Percentiles rank a stretch among this genome's conserved stretches.
Evolutionary conservation across 2,113 vertebrate species (phyloP).

Genomic region (Hyaena hyaena): DNA sequence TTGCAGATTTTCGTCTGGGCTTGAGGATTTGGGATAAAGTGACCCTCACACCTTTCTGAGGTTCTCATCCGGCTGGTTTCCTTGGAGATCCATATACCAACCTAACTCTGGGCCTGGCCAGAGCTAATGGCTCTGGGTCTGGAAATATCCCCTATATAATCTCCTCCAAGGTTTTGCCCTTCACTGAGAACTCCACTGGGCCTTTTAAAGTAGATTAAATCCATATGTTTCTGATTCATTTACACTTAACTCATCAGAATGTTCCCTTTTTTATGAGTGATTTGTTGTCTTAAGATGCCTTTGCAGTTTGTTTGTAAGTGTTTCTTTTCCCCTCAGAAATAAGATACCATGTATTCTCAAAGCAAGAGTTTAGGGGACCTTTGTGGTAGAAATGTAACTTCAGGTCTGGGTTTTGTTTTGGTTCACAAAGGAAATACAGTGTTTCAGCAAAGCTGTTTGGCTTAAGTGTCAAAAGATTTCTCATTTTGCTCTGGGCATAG

Average conservation of each 20-base stretch:
- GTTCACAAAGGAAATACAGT: not conserved
- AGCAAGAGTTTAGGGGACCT: not conserved
- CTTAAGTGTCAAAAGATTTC: not conserved
- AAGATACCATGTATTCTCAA: not conserved
- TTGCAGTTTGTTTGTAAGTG: conserved; percentile 67
- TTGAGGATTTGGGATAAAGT: not conserved
- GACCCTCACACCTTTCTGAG: not conserved
- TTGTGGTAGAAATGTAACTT: not conserved
- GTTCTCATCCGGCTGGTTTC: not conserved
- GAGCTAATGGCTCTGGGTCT: conserved; percentile 41
- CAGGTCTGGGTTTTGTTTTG: not conserved
- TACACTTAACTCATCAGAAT: conserved; percentile 75
- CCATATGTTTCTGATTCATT: conserved; percentile 81
- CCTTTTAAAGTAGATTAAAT: conserved; percentile 67
- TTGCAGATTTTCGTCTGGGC: not conserved
- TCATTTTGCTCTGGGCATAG: not conserved
- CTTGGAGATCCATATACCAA: conserved; percentile 44
- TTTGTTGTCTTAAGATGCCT: conserved; percentile 66
- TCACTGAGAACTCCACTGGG: conserved; percentile 48
- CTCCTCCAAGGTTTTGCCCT: conserved; percentile 55
- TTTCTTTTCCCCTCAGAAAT: conserved; percentile 61
- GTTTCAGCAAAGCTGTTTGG: conserved; percentile 28
- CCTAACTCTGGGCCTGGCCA: not conserved
- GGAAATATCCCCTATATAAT: conserved; percentile 52
- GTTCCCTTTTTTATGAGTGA: conserved; percentile 61